Conservation (phyloP, 2,113 vertebrate species). For the Tragelaphus buxtoni region DNA sequence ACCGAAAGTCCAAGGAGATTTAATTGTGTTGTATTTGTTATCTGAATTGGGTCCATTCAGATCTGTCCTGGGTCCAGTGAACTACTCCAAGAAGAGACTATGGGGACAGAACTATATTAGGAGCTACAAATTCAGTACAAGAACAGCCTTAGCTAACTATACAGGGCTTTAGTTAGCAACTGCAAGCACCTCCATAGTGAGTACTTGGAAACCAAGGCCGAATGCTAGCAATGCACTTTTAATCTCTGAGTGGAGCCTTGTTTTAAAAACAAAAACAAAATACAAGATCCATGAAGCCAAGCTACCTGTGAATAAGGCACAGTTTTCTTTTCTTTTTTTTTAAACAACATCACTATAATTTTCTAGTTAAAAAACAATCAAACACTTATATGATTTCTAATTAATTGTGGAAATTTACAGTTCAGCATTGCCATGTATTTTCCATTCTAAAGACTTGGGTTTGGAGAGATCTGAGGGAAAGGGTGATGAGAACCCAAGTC, state of each 20-base stretch:
- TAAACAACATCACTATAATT: neutral
- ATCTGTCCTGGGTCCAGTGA: slow-evolving; percentile 19
- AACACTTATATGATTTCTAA: neutral
- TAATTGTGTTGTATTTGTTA: slow-evolving; percentile 19
- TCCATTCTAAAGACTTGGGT: neutral
- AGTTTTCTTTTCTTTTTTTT: neutral
- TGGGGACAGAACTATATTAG: slow-evolving; percentile 21
- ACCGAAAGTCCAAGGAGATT: neutral
- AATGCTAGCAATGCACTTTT: neutral
- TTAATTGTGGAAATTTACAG: neutral
- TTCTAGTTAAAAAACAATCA: neutral
- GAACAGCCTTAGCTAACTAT: neutral
- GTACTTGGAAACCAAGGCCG: neutral
- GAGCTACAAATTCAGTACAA: slow-evolving; percentile 35
- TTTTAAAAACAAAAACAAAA: slow-evolving; percentile 17
- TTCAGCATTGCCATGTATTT: neutral
- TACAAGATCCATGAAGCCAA: neutral
- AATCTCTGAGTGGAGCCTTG: neutral
- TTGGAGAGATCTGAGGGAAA: neutral
- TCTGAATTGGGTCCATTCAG: neutral
- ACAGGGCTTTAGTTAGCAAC: slow-evolving; percentile 8
- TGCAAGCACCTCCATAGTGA: neutral
- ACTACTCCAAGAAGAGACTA: slow-evolving; percentile 15
- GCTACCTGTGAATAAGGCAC: neutral
- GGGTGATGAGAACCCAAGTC: neutral